These are phyloP conservation scores for Monoplex corrugatus DNA, from an alignment of 2,888 invertebrate species.

Conservation along the genomic window DNA sequence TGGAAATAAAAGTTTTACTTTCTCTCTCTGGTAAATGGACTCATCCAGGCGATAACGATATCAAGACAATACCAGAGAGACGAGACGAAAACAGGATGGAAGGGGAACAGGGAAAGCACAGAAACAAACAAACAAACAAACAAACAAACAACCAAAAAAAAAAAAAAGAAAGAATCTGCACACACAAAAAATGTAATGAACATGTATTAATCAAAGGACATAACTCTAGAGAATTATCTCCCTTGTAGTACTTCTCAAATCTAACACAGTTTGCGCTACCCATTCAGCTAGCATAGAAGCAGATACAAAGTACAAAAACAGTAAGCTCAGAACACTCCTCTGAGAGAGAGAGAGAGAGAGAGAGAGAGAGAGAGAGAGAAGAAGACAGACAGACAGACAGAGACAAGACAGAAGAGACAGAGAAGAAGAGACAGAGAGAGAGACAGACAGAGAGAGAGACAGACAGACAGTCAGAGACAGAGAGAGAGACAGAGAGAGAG, in stretches of 20 bases:
- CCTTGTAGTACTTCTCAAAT: too few species aligned
- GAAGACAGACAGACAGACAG: not conserved
- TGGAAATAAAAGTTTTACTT: too few species aligned
- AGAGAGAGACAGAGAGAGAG: slow-evolving; percentile 34
- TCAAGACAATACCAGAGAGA: not conserved
- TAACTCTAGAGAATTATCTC: too few species aligned
- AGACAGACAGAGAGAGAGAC: slow-evolving; percentile 23
- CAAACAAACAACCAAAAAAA: not conserved
- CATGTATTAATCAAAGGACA: too few species aligned
- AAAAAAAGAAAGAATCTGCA: not conserved
- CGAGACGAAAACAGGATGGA: not conserved
- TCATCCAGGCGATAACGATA: too few species aligned
- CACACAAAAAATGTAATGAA: too few species aligned
- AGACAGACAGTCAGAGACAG: slow-evolving; percentile 39
- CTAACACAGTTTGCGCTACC: too few species aligned
- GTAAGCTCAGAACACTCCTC: too few species aligned
- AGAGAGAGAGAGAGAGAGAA: not conserved
- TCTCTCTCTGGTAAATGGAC: too few species aligned
- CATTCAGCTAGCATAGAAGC: too few species aligned
- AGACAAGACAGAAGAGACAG: not conserved
- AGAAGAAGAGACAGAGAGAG: slow-evolving; percentile 34
- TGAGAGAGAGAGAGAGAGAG: not conserved
- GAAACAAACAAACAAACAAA: not conserved
- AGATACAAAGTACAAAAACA: too few species aligned
- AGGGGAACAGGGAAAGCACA: not conserved